Evolutionary conservation across 2,888 invertebrate species (phyloP), one percentile per base, ranked within the genome.

Genomic region (Temnothorax rugatulus): DNA sequence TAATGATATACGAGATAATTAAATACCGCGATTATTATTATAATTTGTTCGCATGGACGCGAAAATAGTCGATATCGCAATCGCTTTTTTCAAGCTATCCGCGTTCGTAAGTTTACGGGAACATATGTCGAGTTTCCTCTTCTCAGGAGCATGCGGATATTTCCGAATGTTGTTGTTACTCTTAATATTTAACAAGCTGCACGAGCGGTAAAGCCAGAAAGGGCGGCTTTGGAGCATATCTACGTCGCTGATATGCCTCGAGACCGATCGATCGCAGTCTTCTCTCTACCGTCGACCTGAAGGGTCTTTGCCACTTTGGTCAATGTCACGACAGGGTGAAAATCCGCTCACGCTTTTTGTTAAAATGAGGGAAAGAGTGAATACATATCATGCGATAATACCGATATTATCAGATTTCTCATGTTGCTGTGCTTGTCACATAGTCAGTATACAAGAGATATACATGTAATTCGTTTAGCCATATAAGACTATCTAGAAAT

Each of bases 241-340:
- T 85, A 88, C 83, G 82, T 68, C 61, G 79, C 83, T 86, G 84
- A 82, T 83, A 61, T 66, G 84, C 75, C 83, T 83, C 83, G 79
- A 86, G 85, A 84, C 86, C 90, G 90, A 90, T 90, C 90, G 89
- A 90, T 90, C 74, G 86, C 83, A 73, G 74, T 61, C 73, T 88
- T 87, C 87, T 86, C 83, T 82, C 84, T 64, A 81, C 76, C 83
- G 76, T 71, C 89, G 77, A 85, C 79, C 74, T 66, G 54, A 47
- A 71, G 81, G 76, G 82, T 85, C 86, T 85, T 89, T 88, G 88
- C 85, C 47, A 85, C 84, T 79, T 84, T 86, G 86, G 88, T 89
- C 90, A 90, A 90, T 90, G 90, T 89, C 90, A 90, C 85, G 85
- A 66, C 85, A 76, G 81, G 86, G 86, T 85, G 85, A 88, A 89